Base-by-base conservation (phyloP, 2,113 vertebrate species). In the Kryptolebias marmoratus region DNA sequence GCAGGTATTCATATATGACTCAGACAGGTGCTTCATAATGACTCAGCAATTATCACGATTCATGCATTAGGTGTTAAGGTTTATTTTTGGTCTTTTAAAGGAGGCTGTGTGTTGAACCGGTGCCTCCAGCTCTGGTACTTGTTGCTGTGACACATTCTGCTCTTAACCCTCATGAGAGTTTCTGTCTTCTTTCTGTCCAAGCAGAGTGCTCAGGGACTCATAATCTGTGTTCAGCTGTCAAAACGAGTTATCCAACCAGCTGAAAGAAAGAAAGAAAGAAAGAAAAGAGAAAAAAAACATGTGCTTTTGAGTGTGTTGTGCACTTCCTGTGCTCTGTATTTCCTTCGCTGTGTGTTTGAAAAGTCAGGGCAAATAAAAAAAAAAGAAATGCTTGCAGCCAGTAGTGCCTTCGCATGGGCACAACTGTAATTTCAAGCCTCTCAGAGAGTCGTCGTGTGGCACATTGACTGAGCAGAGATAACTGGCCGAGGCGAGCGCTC, bases 151-250 rank as follows among this genome's bases (percentile, higher is more conserved):
- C 55, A 67, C 64, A 57, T 77, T 64, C 22, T 30, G 62, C 64
- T 62, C 57, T 77, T 61, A 66, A 57, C 45, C 39, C 72, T 73
- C 57, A 16, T 15, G 71, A 80, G 64, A 55, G 61, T 78, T 80
- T 71, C 56, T 84, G 73, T 64, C 75, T 73, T 81, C 64, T 73
- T 79, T 72, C 52, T 50, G 79, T 83, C 69, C 64, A 61, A 64
- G 62, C 45, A 79, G 54, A 68, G 62, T 73, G 70, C 79, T 67
- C n/a, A 36, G 78, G 65, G 78, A 80, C 55, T 73, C 54, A 53
- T 80, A 80, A 86, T 88, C 86, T 83, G 83, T 88, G 69, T 84
- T 89, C 70, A 73, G 64, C 68, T 88, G 87, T 87, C 84, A 88
- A 63, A 82, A 80, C 77, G 74, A 87, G 88, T 87, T 79, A 90